phyloP scores from a whole-genome alignment of 2,113 vertebrate genomes.

The Anoplopoma fimbria region DNA sequence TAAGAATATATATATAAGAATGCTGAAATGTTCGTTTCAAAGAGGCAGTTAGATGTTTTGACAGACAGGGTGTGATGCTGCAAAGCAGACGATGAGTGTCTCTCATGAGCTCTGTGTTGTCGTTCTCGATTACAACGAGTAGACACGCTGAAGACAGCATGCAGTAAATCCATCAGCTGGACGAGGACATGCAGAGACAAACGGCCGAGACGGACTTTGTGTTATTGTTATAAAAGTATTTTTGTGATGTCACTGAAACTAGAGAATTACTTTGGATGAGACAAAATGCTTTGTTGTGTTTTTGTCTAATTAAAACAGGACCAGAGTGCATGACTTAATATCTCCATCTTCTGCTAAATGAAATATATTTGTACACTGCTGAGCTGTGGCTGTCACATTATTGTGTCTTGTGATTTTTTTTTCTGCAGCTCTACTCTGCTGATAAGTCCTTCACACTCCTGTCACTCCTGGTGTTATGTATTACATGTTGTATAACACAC shows the following conservation, averaged over 20 bases:
- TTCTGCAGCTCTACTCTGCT: neutral
- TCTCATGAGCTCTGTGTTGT: constrained; percentile 14
- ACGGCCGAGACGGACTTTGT: neutral
- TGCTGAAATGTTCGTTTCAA: neutral
- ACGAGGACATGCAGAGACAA: neutral
- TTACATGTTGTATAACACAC: neutral
- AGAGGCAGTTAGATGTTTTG: neutral
- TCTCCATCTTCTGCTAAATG: neutral
- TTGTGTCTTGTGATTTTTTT: neutral
- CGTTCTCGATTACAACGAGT: neutral
- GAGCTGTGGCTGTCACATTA: neutral
- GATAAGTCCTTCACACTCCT: neutral
- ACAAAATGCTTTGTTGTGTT: neutral
- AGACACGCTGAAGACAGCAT: neutral
- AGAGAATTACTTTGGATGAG: neutral
- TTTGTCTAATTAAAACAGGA: constrained; percentile 14
- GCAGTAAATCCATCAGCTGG: constrained; percentile 21
- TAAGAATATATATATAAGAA: neutral
- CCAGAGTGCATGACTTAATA: neutral
- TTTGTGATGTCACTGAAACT: neutral
- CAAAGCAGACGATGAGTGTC: too few relatives aligned
- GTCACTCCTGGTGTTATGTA: neutral
- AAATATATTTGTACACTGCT: neutral
- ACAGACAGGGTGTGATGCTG: constrained; percentile 10
- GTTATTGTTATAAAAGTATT: neutral